Conservation (phyloP, 2,113 vertebrate genomes). For the Choloepus hoffmanni region DNA sequence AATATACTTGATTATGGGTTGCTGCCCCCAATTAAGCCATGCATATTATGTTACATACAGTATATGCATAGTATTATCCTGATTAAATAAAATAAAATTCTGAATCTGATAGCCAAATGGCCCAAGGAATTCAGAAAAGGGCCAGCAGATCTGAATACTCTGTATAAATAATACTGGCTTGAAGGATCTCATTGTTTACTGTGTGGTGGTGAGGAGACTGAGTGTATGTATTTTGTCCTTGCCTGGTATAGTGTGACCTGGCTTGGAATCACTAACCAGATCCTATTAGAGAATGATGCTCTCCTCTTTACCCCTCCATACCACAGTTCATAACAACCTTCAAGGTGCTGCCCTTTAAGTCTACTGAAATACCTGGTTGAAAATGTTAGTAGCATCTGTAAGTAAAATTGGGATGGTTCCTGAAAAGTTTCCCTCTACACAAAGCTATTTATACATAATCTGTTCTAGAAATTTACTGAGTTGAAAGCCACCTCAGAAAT, state of each 20-base stretch:
- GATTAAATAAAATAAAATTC: neutral
- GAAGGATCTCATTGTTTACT: neutral
- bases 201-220: neutral
- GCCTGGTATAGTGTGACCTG: neutral
- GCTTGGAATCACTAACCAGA: neutral
- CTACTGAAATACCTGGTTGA: constrained; percentile 23
- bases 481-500: neutral
- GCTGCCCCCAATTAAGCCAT: neutral
- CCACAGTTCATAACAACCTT: neutral
- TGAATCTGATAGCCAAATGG: neutral
- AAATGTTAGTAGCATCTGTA: constrained; percentile 43
- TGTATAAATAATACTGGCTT: neutral
- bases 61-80: neutral
- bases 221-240: neutral
- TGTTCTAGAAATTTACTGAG: neutral
- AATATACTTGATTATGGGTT: neutral
- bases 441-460: neutral
- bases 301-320: neutral
- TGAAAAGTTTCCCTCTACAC: neutral
- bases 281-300: neutral
- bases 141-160: neutral
- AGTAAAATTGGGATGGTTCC: neutral
- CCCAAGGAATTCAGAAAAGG: neutral
- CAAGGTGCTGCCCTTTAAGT: neutral
- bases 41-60: neutral